phyloP scores from a whole-genome alignment of 35 echinoderm and acorn worm species.

The Strongylocentrotus purpuratus region DNA sequence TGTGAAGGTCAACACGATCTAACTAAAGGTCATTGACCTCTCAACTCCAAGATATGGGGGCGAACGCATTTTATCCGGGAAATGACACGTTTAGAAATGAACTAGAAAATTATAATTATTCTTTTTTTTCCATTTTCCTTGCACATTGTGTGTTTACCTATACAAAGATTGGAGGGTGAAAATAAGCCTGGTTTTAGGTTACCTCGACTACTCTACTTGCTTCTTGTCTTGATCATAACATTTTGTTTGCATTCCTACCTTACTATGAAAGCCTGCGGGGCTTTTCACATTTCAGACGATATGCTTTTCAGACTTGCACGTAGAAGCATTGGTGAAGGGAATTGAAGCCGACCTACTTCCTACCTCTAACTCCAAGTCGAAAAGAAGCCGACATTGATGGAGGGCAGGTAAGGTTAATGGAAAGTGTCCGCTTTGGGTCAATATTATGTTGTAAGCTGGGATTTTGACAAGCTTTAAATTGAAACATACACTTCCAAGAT shows the following conservation, averaged over 20 bases:
- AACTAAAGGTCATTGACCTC: slow-evolving; percentile 24
- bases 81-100: not conserved
- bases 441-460: not conserved
- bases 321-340: not conserved
- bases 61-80: not conserved
- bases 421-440: slow-evolving; percentile 29
- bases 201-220: not conserved
- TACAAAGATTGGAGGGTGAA: not conserved
- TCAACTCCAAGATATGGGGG: not conserved
- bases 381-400: not conserved
- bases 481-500: not conserved
- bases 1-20: not conserved
- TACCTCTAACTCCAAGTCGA: not conserved
- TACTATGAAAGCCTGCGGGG: not conserved
- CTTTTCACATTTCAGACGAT: not conserved
- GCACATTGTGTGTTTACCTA: not conserved
- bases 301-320: slow-evolving; percentile 1
- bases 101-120: not conserved
- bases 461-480: not conserved
- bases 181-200: not conserved
- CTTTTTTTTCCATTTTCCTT: not conserved
- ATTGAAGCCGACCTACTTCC: slow-evolving; percentile 24
- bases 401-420: slow-evolving; percentile 17
- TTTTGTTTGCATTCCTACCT: not conserved
- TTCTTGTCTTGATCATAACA: not conserved